Evolutionary conservation across 2,888 invertebrate species (phyloP).

Genomic region (Erebia epiphron): DNA sequence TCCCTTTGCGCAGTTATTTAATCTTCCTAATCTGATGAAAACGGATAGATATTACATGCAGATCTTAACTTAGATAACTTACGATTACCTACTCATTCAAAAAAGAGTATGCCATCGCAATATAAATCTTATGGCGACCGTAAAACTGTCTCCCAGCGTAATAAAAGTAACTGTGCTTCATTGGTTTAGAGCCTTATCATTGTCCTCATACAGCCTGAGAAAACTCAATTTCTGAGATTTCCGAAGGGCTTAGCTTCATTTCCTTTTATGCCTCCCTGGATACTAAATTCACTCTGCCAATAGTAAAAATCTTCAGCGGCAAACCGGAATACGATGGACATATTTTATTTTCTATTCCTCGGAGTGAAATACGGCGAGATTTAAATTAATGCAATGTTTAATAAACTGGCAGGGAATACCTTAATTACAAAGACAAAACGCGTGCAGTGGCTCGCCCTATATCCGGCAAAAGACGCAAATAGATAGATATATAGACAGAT

Average conservation of each 20-base stretch:
- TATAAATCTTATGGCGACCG: slow-evolving; percentile 35
- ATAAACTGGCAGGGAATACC: too few relatives aligned
- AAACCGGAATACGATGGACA: slow-evolving; percentile 35
- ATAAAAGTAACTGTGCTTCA: slow-evolving; percentile 63
- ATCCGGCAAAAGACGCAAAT: not conserved
- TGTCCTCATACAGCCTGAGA: slow-evolving; percentile 76
- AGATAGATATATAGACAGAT: too few relatives aligned
- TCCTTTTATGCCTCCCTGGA: slow-evolving; percentile 82
- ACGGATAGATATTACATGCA: not conserved
- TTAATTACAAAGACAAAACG: too few relatives aligned
- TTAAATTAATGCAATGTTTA: slow-evolving; percentile 2
- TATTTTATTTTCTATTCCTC: slow-evolving; percentile 18
- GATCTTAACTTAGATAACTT: slow-evolving; percentile 2
- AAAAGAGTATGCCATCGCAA: slow-evolving; percentile 22
- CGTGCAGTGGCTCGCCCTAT: not conserved
- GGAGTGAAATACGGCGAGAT: slow-evolving; percentile 1
- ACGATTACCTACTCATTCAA: slow-evolving; percentile 8
- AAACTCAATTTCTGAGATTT: slow-evolving; percentile 80
- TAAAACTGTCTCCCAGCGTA: slow-evolving; percentile 70
- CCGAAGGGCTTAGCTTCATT: slow-evolving; percentile 83
- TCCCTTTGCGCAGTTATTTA: not conserved
- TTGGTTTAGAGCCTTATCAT: slow-evolving; percentile 68
- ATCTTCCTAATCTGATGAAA: not conserved
- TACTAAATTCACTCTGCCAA: slow-evolving; percentile 77
- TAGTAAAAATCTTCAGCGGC: slow-evolving; percentile 79